Evolutionary conservation across 2,113 vertebrate species (phyloP).

Genomic region (Pardalotus punctatus): DNA sequence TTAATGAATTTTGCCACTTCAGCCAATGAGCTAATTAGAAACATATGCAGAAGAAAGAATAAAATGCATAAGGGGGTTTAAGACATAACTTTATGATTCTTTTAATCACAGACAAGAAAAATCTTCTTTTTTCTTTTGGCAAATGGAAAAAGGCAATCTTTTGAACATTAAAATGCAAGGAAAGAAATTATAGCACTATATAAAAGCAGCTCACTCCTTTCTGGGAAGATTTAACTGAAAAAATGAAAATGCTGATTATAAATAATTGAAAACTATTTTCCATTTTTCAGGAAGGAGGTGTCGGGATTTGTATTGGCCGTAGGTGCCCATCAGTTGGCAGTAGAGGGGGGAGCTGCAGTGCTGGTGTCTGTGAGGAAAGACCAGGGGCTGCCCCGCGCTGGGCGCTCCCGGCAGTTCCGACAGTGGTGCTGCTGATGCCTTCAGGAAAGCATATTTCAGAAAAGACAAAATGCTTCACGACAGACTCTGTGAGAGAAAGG

Average conservation of each 20-base stretch:
- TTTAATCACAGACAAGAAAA: not conserved
- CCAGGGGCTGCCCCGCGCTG: not conserved
- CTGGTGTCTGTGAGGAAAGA: not conserved
- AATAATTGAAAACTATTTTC: not conserved
- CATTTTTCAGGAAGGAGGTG: not conserved
- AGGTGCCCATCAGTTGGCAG: not conserved
- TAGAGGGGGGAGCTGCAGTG: accelerated
- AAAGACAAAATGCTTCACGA: not conserved
- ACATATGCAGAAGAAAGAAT: not conserved
- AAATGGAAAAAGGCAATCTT: not conserved
- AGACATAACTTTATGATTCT: not conserved
- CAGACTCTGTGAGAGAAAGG: not conserved
- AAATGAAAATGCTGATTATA: not conserved
- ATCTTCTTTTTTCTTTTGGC: not conserved
- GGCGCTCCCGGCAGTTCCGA: not conserved
- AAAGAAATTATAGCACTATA: not conserved
- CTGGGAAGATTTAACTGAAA: not conserved
- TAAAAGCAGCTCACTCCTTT: not conserved
- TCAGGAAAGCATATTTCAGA: not conserved
- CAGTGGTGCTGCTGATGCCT: not conserved
- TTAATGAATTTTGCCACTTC: not conserved
- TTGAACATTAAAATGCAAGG: not conserved
- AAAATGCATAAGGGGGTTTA: not conserved
- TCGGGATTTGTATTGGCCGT: not conserved
- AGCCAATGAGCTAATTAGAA: not conserved